Conservation (phyloP, 2,797 vertebrate genomes). For the Anisognathus igniventris region DNA sequence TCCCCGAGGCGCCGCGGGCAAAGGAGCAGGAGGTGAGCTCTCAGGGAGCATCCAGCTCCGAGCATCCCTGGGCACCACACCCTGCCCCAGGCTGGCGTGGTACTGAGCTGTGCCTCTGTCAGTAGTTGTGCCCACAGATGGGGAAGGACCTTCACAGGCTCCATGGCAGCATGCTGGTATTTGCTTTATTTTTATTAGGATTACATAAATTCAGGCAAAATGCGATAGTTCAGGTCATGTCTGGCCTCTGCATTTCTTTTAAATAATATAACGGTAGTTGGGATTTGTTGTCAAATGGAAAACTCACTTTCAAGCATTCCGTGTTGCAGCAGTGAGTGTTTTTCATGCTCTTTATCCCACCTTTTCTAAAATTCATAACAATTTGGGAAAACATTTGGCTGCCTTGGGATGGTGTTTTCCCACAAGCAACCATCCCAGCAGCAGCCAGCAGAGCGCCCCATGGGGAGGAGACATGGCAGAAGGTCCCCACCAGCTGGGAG, state of each 20-base stretch:
- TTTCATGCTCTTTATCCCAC: neutral
- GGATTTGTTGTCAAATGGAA: neutral
- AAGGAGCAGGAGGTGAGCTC: slow-evolving; percentile 90
- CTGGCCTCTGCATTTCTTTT: neutral
- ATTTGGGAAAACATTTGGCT: neutral
- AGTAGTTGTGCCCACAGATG: rapidly evolving
- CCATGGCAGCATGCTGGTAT: neutral
- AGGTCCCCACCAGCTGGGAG: neutral
- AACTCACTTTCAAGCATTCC: neutral
- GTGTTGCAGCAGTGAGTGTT: neutral
- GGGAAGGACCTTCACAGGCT: neutral
- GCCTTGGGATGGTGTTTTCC: neutral
- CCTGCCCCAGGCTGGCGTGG: rapidly evolving
- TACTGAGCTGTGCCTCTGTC: rapidly evolving
- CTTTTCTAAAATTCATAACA: neutral
- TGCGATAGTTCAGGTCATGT: rapidly evolving
- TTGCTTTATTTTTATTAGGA: neutral
- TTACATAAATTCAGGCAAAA: neutral
- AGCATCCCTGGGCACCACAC: neutral
- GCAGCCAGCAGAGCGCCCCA: neutral
- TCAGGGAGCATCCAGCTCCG: rapidly evolving
- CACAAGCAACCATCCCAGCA: neutral
- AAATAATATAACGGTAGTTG: neutral
- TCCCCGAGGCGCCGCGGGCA: slow-evolving; percentile 78
- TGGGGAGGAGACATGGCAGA: rapidly evolving